Evolutionary conservation across 2,797 vertebrate genomes (phyloP), one percentile per base, ranked within the genome.

Genomic region (Rhabdomys pumilio): DNA sequence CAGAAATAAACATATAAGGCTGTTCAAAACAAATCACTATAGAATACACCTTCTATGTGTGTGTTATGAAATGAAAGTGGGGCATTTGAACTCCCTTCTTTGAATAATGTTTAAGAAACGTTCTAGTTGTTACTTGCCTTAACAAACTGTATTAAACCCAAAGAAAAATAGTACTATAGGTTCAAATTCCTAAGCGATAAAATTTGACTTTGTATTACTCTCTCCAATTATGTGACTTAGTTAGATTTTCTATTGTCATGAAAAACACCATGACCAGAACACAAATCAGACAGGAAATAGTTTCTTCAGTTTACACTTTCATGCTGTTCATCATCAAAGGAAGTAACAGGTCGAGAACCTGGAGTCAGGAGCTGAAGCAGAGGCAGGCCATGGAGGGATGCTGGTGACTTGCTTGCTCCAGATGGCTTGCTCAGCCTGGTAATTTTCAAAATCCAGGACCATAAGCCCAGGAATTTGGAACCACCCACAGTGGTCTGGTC

Each of bases 11-110:
- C 69, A 88, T 77, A 73, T 92, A 65, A 93, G 61, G 26, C 53
- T 22, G 47, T 65, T 86, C 41, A 87, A 96, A 95, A 67, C n/a
- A 94, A 81, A 59, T 79, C 89, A 20, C 59, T 81, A 4, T 34
- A 80, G 95, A 84, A 67, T 15, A 15, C 14, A 61, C 3, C 24
- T 73, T n/a, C 4, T 65, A 85, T 89, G 59, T 57, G 24, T 3
- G 1, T 4, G 90, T 67, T 84, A n/a, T 57, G 79, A 81, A 57
- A 83, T 81, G 59, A 82, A 82, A 81, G 65, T 1, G 55, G 6
- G 22, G 3, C 7, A 83, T 9, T 26, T 81, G 4, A 3, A 19
- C 87, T 89, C 7, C 12, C 82, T 91, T 17, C 47, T 20, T 59
- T 77, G 9, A 4, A 89, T 63, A 94, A 65, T 63, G 12, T 72